Conservation (phyloP, 2,888 invertebrate species). For the Drosophila setosimentum region DNA sequence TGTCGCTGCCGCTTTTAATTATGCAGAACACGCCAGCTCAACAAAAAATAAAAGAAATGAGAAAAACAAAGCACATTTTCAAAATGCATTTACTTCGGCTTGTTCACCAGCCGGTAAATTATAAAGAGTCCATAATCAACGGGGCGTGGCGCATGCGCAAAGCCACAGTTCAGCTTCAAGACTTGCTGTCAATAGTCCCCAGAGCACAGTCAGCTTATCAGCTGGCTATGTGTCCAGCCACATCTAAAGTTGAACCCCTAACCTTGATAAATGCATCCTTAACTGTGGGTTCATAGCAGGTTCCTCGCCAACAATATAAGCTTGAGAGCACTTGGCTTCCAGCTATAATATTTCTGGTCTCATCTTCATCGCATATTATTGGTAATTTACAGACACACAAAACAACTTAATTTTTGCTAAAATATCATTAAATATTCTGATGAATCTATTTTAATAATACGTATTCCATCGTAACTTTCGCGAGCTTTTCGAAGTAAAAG, state of each 20-base stretch:
- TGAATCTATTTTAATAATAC: background rate
- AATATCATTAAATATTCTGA: background rate
- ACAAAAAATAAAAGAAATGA: background rate
- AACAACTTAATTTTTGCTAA: background rate
- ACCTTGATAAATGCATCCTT: constrained; percentile 12
- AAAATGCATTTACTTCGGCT: constrained; percentile 39
- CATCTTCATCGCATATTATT: background rate
- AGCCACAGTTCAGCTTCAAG: constrained; percentile 15
- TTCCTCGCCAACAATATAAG: background rate
- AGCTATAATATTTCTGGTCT: background rate
- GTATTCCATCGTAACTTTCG: background rate
- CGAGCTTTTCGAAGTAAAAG: background rate
- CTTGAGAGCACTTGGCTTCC: background rate
- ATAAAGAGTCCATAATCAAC: constrained; percentile 28
- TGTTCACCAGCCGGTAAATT: constrained; percentile 37
- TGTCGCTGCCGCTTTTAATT: constrained; percentile 53
- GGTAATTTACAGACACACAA: background rate
- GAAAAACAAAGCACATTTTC: constrained; percentile 21
- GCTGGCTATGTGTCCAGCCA: constrained; percentile 30
- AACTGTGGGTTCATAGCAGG: constrained; percentile 6
- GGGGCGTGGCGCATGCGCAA: constrained; percentile 1
- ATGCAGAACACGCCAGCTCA: constrained; percentile 62
- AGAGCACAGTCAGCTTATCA: constrained; percentile 12
- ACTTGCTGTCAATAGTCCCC: constrained; percentile 32
- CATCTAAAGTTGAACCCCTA: constrained; percentile 29